Percentiles rank a stretch among this genome's conserved stretches.
These are phyloP conservation scores for Akabosia matsudoensis DNA, from an alignment of 1,140 invertebrate genomes.

Conservation along the genomic window DNA sequence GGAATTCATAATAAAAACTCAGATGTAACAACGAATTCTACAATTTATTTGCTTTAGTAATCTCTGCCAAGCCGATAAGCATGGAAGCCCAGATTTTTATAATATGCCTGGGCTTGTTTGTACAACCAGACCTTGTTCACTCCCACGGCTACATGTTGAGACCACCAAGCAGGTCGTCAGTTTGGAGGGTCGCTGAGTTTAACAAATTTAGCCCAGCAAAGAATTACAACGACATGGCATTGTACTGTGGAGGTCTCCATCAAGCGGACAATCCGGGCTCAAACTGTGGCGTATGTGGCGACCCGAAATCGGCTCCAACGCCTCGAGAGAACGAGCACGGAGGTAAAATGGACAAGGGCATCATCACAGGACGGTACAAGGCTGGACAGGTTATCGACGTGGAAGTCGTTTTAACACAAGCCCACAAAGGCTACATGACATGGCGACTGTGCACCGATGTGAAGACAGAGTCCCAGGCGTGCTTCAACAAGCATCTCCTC, in stretches of 20 bases:
- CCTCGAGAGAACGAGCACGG: slow-evolving; percentile 52
- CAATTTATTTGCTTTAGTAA: too few relatives aligned
- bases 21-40: too few relatives aligned
- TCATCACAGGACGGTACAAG: slow-evolving; percentile 50
- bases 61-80: too few relatives aligned
- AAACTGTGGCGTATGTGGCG: slow-evolving; percentile 50
- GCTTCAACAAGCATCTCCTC: slow-evolving; percentile 48
- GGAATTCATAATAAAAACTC: too few relatives aligned
- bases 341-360: slow-evolving; percentile 51
- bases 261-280: slow-evolving; percentile 7
- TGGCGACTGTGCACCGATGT: slow-evolving; percentile 50
- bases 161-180: slow-evolving; percentile 50
- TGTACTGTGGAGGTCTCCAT: slow-evolving; percentile 56
- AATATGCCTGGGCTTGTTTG: too few relatives aligned
- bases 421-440: slow-evolving; percentile 54
- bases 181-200: slow-evolving; percentile 49
- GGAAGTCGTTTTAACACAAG: slow-evolving; percentile 53
- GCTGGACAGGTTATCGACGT: slow-evolving; percentile 44
- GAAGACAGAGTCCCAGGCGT: slow-evolving; percentile 49
- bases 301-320: slow-evolving; percentile 47
- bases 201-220: slow-evolving; percentile 46
- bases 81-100: too few relatives aligned
- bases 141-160: slow-evolving; percentile 52
- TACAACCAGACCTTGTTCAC: slow-evolving; percentile 25
- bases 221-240: slow-evolving; percentile 58